A percentile compares a stretch with the other conserved stretches of the same genome.
phyloP scores from a whole-genome alignment of 2,113 vertebrate genomes.

The Alethe diademata region DNA sequence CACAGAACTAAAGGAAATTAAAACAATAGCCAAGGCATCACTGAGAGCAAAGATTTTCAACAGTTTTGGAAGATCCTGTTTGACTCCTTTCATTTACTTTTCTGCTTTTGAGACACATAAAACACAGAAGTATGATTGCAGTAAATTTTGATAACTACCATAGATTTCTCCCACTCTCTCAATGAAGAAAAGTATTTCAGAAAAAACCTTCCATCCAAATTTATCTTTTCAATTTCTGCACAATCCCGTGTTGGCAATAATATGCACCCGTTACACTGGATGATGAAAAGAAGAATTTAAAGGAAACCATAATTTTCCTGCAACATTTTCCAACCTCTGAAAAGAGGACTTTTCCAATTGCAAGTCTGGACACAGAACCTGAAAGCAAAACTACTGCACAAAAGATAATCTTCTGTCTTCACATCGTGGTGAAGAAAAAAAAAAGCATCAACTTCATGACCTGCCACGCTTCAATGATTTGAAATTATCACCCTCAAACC shows the following conservation, averaged over 20 bases:
- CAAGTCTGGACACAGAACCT: neutral
- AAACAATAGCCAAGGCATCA: neutral
- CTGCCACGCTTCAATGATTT: neutral
- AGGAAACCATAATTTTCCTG: neutral
- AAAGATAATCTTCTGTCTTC: neutral
- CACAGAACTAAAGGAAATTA: neutral
- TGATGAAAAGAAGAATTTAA: neutral
- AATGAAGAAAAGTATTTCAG: neutral
- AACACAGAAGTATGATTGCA: neutral
- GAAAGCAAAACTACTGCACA: neutral
- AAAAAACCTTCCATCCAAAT: neutral
- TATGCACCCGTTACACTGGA: neutral
- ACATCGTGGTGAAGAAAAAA: neutral
- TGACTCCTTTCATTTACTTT: neutral
- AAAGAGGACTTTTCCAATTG: neutral
- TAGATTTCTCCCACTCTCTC: neutral
- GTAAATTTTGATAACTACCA: slow-evolving; percentile 24
- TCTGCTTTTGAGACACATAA: neutral
- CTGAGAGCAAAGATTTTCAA: neutral
- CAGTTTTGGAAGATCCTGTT: neutral
- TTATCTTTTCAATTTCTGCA: neutral
- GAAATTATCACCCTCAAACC: neutral
- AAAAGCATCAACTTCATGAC: neutral
- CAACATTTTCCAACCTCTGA: neutral
- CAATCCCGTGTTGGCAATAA: neutral